Evolutionary conservation across 2,797 vertebrate genomes (phyloP), one percentile per base, ranked within the genome.

Genomic region (Syndactyla subalaris): DNA sequence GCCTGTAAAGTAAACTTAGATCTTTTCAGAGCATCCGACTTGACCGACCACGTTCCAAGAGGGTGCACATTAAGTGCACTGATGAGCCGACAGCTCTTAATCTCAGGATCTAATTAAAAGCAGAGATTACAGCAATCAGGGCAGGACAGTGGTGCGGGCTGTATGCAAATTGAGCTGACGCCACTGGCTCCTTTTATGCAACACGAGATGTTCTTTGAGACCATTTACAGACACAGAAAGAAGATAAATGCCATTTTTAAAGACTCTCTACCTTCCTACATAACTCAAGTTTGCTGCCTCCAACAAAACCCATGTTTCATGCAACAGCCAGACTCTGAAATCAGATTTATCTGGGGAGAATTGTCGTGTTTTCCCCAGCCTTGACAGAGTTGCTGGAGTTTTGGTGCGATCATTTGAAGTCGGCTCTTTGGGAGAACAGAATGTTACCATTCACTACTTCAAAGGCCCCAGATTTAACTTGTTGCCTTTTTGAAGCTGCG

Each of bases 51-150:
- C 2, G 4, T 7, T 38, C 39, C 16, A 73, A 57, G 10, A 52
- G 71, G 49, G 71, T 77, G 58, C 6, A 54, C 57, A 41, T 6
- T 5, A 43, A 91, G 51, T 30, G 54, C 71, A 52, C 38, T 6
- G 71, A 89, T 85, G 81, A 89, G 78, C 85, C 61, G 52, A 27
- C 67, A 65, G 68, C 55, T 80, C 89, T 7, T 81, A 55, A 95
- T 81, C 93, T 41, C 71, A 65, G 74, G 36, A 88, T 78, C 93
- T 93, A 88, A 97, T 95, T 94, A 94, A 95, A 62, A 93, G 74
- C 41, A 78, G 61, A 89, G 92, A 95, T 95, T 78, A 84, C 54
- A 85, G 38, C 24, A 84, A 92, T 73, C 82, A 96, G 89, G 94
- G 79, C 88, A 92, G 85, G 19, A 46, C 72, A 67, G 78, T 0